Evolutionary conservation across 2,113 vertebrate species (phyloP).

Genomic region (Nerophis ophidion): DNA sequence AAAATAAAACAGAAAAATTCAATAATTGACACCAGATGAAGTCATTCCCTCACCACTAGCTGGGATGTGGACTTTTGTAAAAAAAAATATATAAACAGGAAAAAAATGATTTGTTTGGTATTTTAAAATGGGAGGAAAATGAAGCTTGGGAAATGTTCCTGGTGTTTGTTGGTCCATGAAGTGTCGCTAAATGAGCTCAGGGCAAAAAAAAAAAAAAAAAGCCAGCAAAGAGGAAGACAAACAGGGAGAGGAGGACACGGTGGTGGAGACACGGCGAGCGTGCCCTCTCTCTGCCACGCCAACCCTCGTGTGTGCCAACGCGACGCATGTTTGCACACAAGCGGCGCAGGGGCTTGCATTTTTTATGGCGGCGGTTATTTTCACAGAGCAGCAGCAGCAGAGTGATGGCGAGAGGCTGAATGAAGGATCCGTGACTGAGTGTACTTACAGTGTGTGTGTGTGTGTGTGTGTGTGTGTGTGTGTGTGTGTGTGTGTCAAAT

Average conservation of each 20-base stretch:
- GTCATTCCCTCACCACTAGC: conserved; percentile 49
- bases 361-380: conserved; percentile 52
- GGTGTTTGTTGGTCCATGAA: neutral
- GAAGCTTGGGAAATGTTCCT: neutral
- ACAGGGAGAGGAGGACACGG: conserved; percentile 2
- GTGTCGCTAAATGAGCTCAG: neutral
- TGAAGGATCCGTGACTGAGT: conserved; percentile 32
- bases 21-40: conserved; percentile 72
- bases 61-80: conserved; percentile 34
- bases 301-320: conserved; percentile 5
- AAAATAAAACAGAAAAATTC: conserved; percentile 26
- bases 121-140: conserved; percentile 1
- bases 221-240: conserved; percentile 1
- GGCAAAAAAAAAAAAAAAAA: neutral
- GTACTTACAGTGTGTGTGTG: conserved; percentile 18
- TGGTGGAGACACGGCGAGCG: conserved; percentile 6
- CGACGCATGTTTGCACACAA: conserved; percentile 40
- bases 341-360: conserved; percentile 39
- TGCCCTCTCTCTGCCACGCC: conserved; percentile 26
- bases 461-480: conserved; percentile 2
- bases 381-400: conserved; percentile 30
- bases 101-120: conserved; percentile 4
- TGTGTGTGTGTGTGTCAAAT: neutral
- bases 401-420: conserved; percentile 37
- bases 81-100: conserved; percentile 13